Evolutionary conservation across 2,888 invertebrate species (phyloP), one percentile per base, ranked within the genome.

Genomic region (Drosophila dives): DNA sequence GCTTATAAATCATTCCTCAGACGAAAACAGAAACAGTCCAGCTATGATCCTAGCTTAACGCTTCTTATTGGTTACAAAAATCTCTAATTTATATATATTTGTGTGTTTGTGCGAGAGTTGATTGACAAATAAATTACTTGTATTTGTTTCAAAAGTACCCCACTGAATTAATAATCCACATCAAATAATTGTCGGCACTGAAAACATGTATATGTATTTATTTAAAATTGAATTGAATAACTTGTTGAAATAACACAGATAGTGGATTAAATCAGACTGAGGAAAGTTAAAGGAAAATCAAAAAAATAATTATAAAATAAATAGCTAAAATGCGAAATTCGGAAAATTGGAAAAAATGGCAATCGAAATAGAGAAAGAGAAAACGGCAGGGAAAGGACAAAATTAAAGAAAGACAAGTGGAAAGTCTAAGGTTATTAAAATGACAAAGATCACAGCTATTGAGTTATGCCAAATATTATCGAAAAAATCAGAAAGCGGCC

Each of bases 1-100:
- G 82, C 51, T 83, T 40, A 84, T 84, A 84, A 84, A 84, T 84
- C 84, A 88, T 70, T 62, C 42, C 45, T 2, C 1, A n/a, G 62
- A 69, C 80, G 64, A 73, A 65, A 36, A 53, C 81, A 60, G 58
- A 26, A 55, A n/a, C 60, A 38, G 61, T 60, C 65, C 56, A 70
- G 76, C 78, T 68, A 75, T 58, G 61, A 76, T 68, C 72, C 80
- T 61, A 36, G 48, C 45, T 42, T 33, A 34, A 58, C 63, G 64
- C 69, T 62, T 66, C 85, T 82, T 79, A 83, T 74, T 83, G 71
- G 67, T 68, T 55, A 45, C 38, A 48, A 34, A 53, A 50, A 59
- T n/a, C 40, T 42, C 48, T 50, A 38, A n/a, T 50, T 26, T 53
- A 23, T 36, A 34, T 32, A 34, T 26, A 36, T 50, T 8, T 45